Evolutionary conservation across 2,888 invertebrate genomes (phyloP).

Genomic region (Meandrusa payeni): DNA sequence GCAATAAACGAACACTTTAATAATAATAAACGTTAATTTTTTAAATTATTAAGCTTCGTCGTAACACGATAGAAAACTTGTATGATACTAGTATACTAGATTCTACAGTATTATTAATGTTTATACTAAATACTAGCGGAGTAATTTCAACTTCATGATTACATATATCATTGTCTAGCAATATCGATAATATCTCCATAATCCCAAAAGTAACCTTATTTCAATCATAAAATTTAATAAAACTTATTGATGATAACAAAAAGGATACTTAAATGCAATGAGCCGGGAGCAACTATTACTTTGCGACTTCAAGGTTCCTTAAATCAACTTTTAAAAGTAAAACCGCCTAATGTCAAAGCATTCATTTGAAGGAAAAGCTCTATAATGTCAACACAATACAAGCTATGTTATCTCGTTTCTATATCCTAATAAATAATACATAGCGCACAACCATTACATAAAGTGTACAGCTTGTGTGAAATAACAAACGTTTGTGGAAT

Average conservation of each 20-base stretch:
- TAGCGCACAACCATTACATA: slow-evolving; percentile 16
- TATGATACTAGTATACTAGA: too few species aligned
- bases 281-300: slow-evolving; percentile 20
- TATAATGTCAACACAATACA: slow-evolving; percentile 14
- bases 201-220: too few species aligned
- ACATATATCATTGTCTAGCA: too few species aligned
- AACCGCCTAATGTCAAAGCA: slow-evolving; percentile 12
- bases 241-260: slow-evolving; percentile 1
- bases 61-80: too few species aligned
- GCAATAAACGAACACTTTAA: too few species aligned
- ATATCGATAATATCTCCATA: too few species aligned
- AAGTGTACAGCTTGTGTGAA: slow-evolving; percentile 15
- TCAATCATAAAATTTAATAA: too few species aligned
- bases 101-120: too few species aligned
- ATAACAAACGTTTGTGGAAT: slow-evolving; percentile 24
- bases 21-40: too few species aligned
- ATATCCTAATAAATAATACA: slow-evolving; percentile 24
- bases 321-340: slow-evolving; percentile 15
- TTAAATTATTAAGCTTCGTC: too few species aligned
- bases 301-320: slow-evolving; percentile 21
- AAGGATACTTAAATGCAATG: slow-evolving; percentile 1
- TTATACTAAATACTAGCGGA: too few species aligned
- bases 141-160: too few species aligned
- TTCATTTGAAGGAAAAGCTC: slow-evolving; percentile 5
- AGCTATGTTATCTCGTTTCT: slow-evolving; percentile 6